Evolutionary conservation across 2,113 vertebrate species (phyloP).

Genomic region (Catharus minimus): DNA sequence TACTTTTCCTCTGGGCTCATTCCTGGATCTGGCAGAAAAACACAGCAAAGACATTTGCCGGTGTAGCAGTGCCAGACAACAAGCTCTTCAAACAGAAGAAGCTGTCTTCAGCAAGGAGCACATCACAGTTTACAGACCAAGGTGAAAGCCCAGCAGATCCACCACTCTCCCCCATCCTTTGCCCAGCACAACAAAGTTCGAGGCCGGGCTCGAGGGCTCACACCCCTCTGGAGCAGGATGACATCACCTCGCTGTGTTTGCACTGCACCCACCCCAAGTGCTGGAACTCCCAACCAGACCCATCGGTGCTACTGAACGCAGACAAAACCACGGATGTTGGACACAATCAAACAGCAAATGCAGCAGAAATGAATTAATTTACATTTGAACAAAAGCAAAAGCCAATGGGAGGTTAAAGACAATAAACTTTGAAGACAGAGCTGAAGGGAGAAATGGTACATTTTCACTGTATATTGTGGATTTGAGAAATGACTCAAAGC

Average conservation of each 20-base stretch:
- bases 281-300: neutral
- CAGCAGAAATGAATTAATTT: constrained; percentile 48
- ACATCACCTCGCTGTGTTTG: neutral
- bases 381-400: constrained; percentile 56
- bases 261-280: neutral
- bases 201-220: neutral
- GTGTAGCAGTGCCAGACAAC: neutral
- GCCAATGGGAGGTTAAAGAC: constrained; percentile 35
- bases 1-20: constrained; percentile 7
- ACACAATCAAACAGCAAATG: constrained; percentile 42
- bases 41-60: neutral
- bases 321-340: neutral
- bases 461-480: neutral
- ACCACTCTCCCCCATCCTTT: neutral
- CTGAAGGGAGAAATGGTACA: constrained; percentile 15
- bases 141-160: neutral
- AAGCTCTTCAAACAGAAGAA: neutral
- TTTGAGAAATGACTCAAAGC: constrained; percentile 15
- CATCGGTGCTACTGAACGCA: neutral
- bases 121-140: neutral
- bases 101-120: neutral
- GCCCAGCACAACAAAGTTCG: neutral
- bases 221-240: neutral
- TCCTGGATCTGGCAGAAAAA: constrained; percentile 1
- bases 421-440: constrained; percentile 22